Conservation (phyloP, 2,888 invertebrate species). For the Hipparchia sbordonii region DNA sequence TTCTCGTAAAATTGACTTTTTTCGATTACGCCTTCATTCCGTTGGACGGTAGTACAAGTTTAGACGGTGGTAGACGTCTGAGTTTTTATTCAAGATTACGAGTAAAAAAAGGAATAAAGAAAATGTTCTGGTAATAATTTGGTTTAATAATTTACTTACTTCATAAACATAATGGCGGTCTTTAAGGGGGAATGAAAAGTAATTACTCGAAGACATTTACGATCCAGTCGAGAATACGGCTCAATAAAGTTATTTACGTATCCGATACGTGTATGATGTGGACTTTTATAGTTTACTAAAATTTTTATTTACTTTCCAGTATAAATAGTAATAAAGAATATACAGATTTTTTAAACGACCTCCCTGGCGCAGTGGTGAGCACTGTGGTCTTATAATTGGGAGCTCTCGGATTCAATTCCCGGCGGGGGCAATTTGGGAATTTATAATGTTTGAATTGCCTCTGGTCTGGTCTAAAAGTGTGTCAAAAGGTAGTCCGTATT, state of each 20-base stretch:
- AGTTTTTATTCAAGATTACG: too few species aligned
- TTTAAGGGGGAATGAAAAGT: conserved; percentile 73
- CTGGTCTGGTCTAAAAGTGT: too few species aligned
- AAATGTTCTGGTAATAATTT: conserved; percentile 34
- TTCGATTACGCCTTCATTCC: too few species aligned
- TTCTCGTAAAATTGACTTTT: too few species aligned
- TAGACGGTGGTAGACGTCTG: too few species aligned
- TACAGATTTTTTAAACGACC: neutral
- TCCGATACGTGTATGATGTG: conserved; percentile 67
- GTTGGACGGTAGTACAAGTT: too few species aligned
- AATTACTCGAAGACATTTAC: conserved; percentile 77
- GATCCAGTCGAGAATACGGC: conserved; percentile 72
- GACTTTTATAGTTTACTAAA: conserved; percentile 39
- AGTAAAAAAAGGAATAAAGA: neutral
- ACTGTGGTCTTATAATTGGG: too few species aligned
- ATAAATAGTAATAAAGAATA: neutral
- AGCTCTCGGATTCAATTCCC: too few species aligned
- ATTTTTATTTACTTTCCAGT: neutral
- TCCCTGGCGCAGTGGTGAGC: too few species aligned
- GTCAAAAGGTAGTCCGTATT: too few species aligned
- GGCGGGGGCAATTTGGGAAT: too few species aligned
- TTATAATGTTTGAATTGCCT: too few species aligned
- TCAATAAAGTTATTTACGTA: conserved; percentile 76
- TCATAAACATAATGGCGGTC: conserved; percentile 48
- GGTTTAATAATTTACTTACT: conserved; percentile 52